Conservation (phyloP, 1,140 invertebrate species). For the Papilio dardanus region DNA sequence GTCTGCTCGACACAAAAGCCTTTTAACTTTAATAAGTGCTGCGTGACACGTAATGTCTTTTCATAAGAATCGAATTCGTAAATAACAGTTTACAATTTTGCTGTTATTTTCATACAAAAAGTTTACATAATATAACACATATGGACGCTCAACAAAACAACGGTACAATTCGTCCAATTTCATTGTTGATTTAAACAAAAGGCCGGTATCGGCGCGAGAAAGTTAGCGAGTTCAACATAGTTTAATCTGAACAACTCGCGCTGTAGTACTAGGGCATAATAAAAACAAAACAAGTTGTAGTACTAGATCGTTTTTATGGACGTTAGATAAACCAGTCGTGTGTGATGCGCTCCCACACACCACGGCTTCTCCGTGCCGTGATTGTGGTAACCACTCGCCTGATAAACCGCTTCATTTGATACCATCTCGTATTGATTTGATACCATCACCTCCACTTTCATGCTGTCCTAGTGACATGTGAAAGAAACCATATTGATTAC, state of each 20-base stretch:
- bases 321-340: constrained; percentile 66
- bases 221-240: neutral
- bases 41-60: constrained; percentile 42
- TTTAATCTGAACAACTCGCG: neutral
- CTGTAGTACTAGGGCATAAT: constrained; percentile 41
- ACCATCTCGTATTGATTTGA: constrained; percentile 48
- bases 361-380: constrained; percentile 63
- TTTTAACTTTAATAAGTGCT: constrained; percentile 47
- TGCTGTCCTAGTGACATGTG: constrained; percentile 48
- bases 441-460: constrained; percentile 50
- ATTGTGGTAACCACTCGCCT: constrained; percentile 64
- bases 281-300: constrained; percentile 58
- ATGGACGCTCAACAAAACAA: neutral
- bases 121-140: constrained; percentile 2
- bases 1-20: constrained; percentile 39
- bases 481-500: constrained; percentile 8
- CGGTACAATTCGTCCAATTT: constrained; percentile 10
- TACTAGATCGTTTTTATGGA: constrained; percentile 49
- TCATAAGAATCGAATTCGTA: constrained; percentile 15
- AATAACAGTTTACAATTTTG: constrained; percentile 25
- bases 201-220: neutral
- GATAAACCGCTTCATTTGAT: constrained; percentile 76
- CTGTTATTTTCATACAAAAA: constrained; percentile 18
- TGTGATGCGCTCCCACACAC: constrained; percentile 70
- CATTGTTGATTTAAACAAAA: constrained; percentile 23